These are phyloP conservation scores for Cynocephalus volans DNA, from an alignment of 2,113 vertebrate genomes.

Conservation along the genomic window DNA sequence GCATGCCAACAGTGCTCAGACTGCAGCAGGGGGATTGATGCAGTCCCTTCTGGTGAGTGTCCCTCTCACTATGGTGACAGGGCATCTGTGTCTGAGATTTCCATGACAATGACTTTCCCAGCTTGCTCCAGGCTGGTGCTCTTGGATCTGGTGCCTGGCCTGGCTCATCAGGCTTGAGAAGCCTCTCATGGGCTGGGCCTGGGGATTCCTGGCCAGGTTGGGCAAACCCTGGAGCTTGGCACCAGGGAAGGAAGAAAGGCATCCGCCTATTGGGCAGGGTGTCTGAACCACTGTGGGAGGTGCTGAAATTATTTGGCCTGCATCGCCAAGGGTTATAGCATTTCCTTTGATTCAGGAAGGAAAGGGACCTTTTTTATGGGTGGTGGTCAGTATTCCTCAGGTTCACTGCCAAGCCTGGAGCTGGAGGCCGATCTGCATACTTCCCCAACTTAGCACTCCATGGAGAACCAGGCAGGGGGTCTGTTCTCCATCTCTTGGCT, in stretches of 20 bases:
- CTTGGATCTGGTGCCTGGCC: neutral
- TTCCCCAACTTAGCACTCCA: neutral
- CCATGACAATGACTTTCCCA: constrained; percentile 78
- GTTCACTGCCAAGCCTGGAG: constrained; percentile 16
- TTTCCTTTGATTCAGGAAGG: constrained; percentile 57
- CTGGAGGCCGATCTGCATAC: neutral
- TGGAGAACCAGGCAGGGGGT: accelerated
- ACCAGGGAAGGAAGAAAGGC: neutral
- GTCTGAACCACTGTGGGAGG: neutral
- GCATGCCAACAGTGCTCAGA: neutral
- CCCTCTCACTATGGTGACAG: constrained; percentile 77
- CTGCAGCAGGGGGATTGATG: neutral
- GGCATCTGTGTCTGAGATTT: constrained; percentile 66
- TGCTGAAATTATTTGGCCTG: neutral
- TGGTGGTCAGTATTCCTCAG: neutral
- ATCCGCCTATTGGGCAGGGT: neutral
- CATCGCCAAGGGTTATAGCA: neutral
- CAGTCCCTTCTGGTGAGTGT: constrained; percentile 76
- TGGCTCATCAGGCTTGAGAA: accelerated
- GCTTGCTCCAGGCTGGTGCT: neutral
- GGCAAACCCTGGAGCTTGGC: neutral
- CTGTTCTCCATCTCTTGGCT: constrained; percentile 5
- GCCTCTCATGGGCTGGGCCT: neutral
- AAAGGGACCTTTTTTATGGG: neutral
- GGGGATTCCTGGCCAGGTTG: neutral